phyloP scores from a whole-genome alignment of 2,797 vertebrate genomes.

The Perodicticus potto region DNA sequence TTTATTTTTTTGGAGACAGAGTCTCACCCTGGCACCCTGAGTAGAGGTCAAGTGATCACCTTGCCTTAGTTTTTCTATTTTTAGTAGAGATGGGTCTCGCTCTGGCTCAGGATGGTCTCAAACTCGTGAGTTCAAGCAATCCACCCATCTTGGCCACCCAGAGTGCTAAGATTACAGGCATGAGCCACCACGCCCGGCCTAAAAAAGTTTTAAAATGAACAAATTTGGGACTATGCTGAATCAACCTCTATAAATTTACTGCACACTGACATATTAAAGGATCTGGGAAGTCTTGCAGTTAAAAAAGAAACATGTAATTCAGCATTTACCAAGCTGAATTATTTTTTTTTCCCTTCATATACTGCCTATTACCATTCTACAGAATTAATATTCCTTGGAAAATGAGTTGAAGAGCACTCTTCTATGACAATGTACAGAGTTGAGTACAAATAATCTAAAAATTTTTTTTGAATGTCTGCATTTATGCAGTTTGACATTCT shows the following conservation, averaged over 20 bases:
- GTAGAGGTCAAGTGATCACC: too few relatives aligned
- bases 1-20: too few relatives aligned
- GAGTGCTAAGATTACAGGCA: too few relatives aligned
- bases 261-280: not conserved
- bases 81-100: too few relatives aligned
- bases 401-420: constrained; percentile 31
- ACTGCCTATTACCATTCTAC: not conserved
- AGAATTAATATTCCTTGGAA: not conserved
- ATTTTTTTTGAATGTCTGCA: not conserved
- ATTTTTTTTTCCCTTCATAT: not conserved
- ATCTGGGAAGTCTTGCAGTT: constrained; percentile 28
- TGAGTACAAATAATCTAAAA: constrained; percentile 6
- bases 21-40: too few relatives aligned
- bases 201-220: not conserved
- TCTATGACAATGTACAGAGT: not conserved
- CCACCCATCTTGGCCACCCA: too few relatives aligned
- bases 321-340: not conserved
- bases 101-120: too few relatives aligned
- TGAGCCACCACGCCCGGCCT: too few relatives aligned
- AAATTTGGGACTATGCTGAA: not conserved
- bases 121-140: too few relatives aligned
- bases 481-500: not conserved
- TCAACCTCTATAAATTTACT: not conserved
- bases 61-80: too few relatives aligned
- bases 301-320: constrained; percentile 24